These are phyloP conservation scores for Ceratina japonica DNA, from an alignment of 1,140 invertebrate species.

Conservation along the genomic window DNA sequence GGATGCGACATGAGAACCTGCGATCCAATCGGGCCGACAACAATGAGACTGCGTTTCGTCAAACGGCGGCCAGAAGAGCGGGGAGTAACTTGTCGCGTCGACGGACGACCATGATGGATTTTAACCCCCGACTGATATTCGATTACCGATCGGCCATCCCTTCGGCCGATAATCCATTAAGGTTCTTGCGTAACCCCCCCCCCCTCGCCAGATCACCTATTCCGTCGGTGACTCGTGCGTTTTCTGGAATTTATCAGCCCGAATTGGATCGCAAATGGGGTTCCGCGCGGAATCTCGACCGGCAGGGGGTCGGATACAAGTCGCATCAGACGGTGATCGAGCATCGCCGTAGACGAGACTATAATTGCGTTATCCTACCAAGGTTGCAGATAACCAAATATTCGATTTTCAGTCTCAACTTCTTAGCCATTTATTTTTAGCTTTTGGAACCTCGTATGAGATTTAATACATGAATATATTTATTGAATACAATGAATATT, in stretches of 20 bases:
- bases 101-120: constrained; percentile 70
- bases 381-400: too few relatives aligned
- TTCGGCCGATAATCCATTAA: constrained; percentile 74
- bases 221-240: constrained; percentile 64
- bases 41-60: background rate
- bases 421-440: too few relatives aligned
- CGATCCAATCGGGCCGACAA: constrained; percentile 4
- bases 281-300: constrained; percentile 63
- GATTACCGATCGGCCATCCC: constrained; percentile 70
- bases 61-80: constrained; percentile 5
- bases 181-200: constrained; percentile 68
- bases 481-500: too few relatives aligned
- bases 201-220: constrained; percentile 50
- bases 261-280: constrained; percentile 71
- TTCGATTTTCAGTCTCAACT: too few relatives aligned
- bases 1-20: background rate
- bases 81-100: constrained; percentile 41
- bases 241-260: constrained; percentile 74
- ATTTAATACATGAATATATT: too few relatives aligned
- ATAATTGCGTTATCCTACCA: background rate
- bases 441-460: too few relatives aligned
- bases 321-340: constrained; percentile 10
- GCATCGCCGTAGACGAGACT: background rate
- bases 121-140: constrained; percentile 75
- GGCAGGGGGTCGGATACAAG: constrained; percentile 40